phyloP scores from a whole-genome alignment of 1,140 invertebrate genomes.

The Drosophila elegans region DNA sequence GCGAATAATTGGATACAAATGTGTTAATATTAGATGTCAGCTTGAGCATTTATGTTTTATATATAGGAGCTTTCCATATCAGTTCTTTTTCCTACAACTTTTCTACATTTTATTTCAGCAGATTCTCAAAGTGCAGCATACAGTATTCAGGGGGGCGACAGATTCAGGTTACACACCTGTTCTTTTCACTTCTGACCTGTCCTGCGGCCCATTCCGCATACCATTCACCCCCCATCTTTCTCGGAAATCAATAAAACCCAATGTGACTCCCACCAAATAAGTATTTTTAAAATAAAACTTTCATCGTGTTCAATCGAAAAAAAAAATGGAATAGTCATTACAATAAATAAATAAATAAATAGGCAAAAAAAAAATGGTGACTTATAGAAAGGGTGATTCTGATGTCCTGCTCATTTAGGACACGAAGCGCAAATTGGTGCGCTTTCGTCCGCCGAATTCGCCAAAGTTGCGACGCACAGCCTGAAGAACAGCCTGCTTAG shows the following conservation, averaged over 20 bases:
- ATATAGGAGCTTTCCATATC: no score
- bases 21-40: no score
- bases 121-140: constrained; percentile 6
- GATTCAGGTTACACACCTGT: constrained; percentile 70
- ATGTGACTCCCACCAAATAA: constrained; percentile 19
- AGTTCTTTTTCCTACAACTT: background rate
- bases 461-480: constrained; percentile 45
- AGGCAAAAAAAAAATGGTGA: constrained; percentile 44
- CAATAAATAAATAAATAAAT: constrained; percentile 77
- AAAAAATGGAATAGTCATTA: constrained; percentile 27
- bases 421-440: constrained; percentile 61
- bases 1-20: no score
- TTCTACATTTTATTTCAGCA: background rate
- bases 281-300: constrained; percentile 10
- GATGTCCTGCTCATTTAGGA: constrained; percentile 23
- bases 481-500: constrained; percentile 37
- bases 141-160: constrained; percentile 15
- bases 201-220: constrained; percentile 2
- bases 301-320: constrained; percentile 23
- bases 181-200: constrained; percentile 41
- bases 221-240: background rate
- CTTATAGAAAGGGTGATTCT: background rate
- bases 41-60: no score
- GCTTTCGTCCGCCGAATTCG: constrained; percentile 70
- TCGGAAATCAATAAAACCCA: constrained; percentile 15